phyloP scores from a whole-genome alignment of 1,140 invertebrate species.

The Aphis gossypii region DNA sequence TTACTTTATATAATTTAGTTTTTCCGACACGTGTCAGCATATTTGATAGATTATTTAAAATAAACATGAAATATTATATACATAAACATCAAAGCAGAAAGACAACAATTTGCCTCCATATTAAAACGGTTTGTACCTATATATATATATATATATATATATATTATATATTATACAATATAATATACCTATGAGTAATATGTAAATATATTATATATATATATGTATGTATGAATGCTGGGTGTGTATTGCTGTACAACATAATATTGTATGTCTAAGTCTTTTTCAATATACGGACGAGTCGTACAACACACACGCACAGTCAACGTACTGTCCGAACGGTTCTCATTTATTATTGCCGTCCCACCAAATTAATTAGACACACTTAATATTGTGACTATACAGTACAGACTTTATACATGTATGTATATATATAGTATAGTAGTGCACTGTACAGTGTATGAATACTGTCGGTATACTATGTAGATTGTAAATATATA shows the following conservation, averaged over 20 bases:
- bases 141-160: no score
- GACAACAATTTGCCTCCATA: neutral
- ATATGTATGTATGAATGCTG: neutral
- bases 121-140: neutral
- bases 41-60: neutral
- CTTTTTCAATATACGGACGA: neutral
- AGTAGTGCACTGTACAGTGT: no score
- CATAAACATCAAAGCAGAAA: neutral
- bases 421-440: no score
- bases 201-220: neutral
- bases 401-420: neutral
- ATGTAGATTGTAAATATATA: no score
- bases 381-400: neutral
- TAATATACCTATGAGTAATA: neutral
- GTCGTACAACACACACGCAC: neutral
- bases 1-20: neutral
- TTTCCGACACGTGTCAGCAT: neutral
- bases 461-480: no score
- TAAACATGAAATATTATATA: neutral
- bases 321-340: slow-evolving; percentile 14
- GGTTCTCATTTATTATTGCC: neutral
- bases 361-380: slow-evolving; percentile 25
- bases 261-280: neutral
- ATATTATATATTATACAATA: no score
- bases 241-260: neutral